A percentile compares a stretch with the other conserved stretches of the same genome.
These are phyloP conservation scores for Epizoanthus rinbou DNA, from an alignment of 92 coral and sea anemone species.

Conservation along the genomic window DNA sequence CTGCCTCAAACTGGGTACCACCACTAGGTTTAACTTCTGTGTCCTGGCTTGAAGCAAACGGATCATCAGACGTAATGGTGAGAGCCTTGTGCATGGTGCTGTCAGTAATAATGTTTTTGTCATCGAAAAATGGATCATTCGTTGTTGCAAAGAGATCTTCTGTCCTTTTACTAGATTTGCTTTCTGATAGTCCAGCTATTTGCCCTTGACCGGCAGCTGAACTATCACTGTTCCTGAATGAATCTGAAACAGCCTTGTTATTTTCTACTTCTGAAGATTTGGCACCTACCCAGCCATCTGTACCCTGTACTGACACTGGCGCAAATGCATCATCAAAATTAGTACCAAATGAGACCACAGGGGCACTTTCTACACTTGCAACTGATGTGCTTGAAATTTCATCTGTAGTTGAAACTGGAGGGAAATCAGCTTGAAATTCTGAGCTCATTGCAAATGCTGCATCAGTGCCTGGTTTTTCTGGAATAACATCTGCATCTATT, in stretches of 20 bases:
- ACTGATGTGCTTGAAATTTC: background rate
- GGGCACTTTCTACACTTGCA: no score
- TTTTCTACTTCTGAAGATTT: background rate
- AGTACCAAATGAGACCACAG: background rate
- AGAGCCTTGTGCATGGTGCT: no score
- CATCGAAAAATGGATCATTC: slow-evolving; percentile 6
- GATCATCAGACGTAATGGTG: slow-evolving; percentile 49
- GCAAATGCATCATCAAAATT: slow-evolving; percentile 28
- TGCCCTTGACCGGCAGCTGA: background rate
- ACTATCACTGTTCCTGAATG: background rate
- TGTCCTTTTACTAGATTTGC: background rate
- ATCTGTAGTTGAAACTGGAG: slow-evolving; percentile 4
- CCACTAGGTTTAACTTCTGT: slow-evolving; percentile 28
- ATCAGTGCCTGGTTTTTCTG: background rate
- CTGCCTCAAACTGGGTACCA: slow-evolving; percentile 59
- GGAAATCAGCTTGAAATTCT: slow-evolving; percentile 15
- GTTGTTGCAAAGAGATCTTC: slow-evolving; percentile 15
- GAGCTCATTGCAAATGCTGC: background rate
- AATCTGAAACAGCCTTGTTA: background rate
- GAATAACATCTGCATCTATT: background rate
- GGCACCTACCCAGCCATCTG: background rate
- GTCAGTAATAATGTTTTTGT: no score
- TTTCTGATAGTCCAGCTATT: slow-evolving; percentile 4
- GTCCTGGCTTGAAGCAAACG: slow-evolving; percentile 68
- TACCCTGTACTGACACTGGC: background rate